These are phyloP conservation scores for Tachypleus tridentatus DNA, from an alignment of 1,140 invertebrate species.

Conservation along the genomic window DNA sequence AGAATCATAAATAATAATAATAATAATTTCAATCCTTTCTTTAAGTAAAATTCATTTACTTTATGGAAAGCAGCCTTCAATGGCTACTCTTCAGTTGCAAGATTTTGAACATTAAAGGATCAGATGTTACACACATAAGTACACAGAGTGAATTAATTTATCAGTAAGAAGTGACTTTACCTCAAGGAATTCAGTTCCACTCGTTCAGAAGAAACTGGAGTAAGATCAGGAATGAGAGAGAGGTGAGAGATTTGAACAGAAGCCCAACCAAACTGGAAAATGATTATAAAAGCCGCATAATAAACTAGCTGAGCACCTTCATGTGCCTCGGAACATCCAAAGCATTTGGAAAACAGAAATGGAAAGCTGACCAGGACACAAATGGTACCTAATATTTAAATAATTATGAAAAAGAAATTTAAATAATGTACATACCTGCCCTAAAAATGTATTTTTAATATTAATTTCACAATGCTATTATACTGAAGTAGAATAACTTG, in stretches of 20 bases:
- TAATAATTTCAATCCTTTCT: too few species aligned
- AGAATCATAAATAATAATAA: too few species aligned
- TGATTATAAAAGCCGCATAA: constrained; percentile 73
- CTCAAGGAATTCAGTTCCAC: constrained; percentile 76
- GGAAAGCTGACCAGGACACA: constrained; percentile 71
- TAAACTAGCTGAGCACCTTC: constrained; percentile 70
- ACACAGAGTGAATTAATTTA: constrained; percentile 11
- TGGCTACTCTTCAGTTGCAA: constrained; percentile 8
- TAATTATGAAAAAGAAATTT: constrained; percentile 1
- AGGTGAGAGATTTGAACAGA: constrained; percentile 77
- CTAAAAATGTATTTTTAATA: constrained; percentile 2
- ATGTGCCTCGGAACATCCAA: constrained; percentile 49
- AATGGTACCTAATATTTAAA: constrained; percentile 46
- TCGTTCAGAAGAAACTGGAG: constrained; percentile 45
- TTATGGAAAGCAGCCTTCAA: constrained; percentile 3
- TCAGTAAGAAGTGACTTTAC: constrained; percentile 34
- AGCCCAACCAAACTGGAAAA: constrained; percentile 97
- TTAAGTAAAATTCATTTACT: background rate
- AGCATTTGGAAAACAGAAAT: constrained; percentile 75
- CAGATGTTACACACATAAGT: background rate
- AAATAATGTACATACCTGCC: constrained; percentile 3
- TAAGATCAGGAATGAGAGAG: constrained; percentile 68
- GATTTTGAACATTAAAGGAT: constrained; percentile 12
- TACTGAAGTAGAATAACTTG: too few species aligned
- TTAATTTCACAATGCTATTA: background rate